Conservation (phyloP, 2,888 invertebrate species). For the Hyposoter didymator region DNA sequence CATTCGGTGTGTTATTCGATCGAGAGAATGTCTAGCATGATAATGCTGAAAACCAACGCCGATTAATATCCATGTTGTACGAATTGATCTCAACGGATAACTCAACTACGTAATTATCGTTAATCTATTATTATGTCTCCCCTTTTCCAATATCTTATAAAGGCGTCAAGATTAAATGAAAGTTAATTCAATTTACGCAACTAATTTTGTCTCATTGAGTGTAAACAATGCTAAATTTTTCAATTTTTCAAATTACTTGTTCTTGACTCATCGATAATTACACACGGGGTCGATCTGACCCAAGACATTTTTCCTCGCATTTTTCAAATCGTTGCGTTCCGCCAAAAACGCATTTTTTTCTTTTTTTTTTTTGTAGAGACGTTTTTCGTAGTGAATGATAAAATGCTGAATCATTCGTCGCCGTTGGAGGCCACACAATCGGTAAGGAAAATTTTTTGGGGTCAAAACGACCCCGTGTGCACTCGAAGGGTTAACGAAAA, state of each 20-base stretch:
- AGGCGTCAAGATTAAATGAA: neutral
- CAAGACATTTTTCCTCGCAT: too few relatives aligned
- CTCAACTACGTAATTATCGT: slow-evolving; percentile 24
- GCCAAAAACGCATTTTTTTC: too few relatives aligned
- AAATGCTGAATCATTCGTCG: too few relatives aligned
- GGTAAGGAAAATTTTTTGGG: too few relatives aligned
- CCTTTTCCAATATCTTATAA: slow-evolving; percentile 21
- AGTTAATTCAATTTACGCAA: slow-evolving; percentile 24
- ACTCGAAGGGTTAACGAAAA: neutral
- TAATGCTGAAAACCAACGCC: neutral
- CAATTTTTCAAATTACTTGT: neutral
- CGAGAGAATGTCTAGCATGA: slow-evolving; percentile 22
- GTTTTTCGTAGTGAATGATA: too few relatives aligned
- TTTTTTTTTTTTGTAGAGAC: too few relatives aligned
- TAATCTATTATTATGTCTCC: slow-evolving; percentile 28
- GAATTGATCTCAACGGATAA: slow-evolving; percentile 37
- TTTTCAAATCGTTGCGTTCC: too few relatives aligned
- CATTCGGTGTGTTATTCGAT: slow-evolving; percentile 9
- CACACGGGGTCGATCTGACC: too few relatives aligned
- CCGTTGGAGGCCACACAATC: too few relatives aligned
- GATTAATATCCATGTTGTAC: slow-evolving; percentile 18
- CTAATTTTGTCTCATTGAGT: neutral
- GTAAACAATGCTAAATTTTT: neutral
- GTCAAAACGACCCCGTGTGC: too few relatives aligned
- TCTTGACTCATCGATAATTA: too few relatives aligned